phyloP scores from a whole-genome alignment of 2,113 vertebrate genomes.

The Nipponia nippon region DNA sequence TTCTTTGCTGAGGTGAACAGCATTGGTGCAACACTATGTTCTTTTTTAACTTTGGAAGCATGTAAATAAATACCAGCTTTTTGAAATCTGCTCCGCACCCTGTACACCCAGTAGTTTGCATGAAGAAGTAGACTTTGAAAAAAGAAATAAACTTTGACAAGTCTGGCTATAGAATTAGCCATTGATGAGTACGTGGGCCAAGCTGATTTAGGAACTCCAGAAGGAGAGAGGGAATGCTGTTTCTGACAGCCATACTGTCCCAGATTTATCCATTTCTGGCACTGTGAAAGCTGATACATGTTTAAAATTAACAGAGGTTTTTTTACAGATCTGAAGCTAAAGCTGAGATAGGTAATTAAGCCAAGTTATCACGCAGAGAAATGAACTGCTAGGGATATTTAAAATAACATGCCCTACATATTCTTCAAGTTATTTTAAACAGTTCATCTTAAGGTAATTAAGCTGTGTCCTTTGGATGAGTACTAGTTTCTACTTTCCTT shows the following conservation, averaged over 20 bases:
- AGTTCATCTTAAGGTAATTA: slow-evolving; percentile 41
- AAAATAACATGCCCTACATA: slow-evolving; percentile 38
- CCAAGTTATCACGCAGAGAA: slow-evolving; percentile 6
- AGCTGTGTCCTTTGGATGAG: not conserved
- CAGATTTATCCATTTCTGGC: not conserved
- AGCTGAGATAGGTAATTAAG: slow-evolving; percentile 46
- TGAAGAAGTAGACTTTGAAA: not conserved
- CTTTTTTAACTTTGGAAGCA: not conserved
- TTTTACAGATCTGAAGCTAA: slow-evolving; percentile 21
- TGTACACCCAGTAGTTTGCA: not conserved
- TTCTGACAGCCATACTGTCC: not conserved
- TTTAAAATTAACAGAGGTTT: not conserved
- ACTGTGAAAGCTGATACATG: not conserved
- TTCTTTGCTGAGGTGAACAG: not conserved
- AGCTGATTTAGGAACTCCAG: not conserved
- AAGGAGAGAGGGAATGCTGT: not conserved
- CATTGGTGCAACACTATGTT: not conserved
- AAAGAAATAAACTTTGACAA: not conserved
- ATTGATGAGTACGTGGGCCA: not conserved
- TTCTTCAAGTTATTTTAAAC: not conserved
- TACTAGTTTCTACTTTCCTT: not conserved
- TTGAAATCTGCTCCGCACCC: not conserved
- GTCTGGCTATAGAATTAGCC: not conserved
- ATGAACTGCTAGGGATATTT: not conserved
- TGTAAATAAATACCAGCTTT: not conserved